phyloP scores from a whole-genome alignment of 2,797 vertebrate species.

The Spea hammondii region DNA sequence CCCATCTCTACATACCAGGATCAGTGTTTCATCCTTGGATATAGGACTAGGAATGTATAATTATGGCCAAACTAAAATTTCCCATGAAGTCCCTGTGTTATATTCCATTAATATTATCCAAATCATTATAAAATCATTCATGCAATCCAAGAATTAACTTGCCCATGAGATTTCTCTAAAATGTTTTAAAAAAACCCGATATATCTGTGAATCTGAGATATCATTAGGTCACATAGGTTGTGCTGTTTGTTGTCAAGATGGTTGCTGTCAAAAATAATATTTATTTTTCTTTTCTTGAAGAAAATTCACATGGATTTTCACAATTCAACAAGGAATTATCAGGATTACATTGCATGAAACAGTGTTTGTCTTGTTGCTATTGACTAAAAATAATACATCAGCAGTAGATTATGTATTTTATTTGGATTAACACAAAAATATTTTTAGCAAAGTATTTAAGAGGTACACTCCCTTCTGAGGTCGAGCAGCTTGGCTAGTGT shows the following conservation, averaged over 20 bases:
- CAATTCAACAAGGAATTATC: neutral
- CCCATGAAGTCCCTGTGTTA: too few species aligned
- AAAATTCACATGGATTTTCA: slow-evolving; percentile 3
- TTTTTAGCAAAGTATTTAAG: slow-evolving; percentile 5
- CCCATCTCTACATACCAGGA: too few species aligned
- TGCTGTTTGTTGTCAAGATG: neutral
- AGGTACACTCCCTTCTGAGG: slow-evolving; percentile 1
- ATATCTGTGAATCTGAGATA: neutral
- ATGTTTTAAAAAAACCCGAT: neutral
- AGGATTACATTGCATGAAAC: neutral
- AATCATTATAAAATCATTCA: too few species aligned
- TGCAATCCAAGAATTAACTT: neutral
- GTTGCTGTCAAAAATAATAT: neutral
- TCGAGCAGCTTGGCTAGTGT: neutral
- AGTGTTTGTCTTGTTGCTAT: slow-evolving; percentile 9
- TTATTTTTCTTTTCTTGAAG: neutral
- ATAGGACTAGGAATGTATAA: too few species aligned
- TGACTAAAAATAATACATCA: slow-evolving; percentile 1
- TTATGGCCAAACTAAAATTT: too few species aligned
- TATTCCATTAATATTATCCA: too few species aligned
- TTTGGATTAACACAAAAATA: slow-evolving; percentile 10
- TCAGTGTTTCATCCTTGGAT: too few species aligned
- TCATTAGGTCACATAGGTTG: neutral
- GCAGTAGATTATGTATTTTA: slow-evolving; percentile 2
- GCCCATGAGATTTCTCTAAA: neutral